Evolutionary conservation across 2,113 vertebrate species (phyloP).

Genomic region (Zosterops pallidus): DNA sequence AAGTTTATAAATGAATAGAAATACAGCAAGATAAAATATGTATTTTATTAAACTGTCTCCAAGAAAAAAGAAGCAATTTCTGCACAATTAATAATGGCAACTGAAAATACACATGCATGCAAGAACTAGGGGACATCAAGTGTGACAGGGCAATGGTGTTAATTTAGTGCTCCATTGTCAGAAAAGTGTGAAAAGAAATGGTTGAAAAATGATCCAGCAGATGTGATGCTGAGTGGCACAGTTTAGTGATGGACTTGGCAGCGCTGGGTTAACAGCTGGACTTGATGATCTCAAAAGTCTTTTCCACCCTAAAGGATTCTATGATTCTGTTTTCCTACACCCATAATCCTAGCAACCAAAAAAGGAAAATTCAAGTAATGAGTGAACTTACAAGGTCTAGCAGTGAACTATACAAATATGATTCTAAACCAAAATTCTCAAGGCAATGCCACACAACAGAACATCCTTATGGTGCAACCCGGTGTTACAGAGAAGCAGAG

Average conservation of each 20-base stretch:
- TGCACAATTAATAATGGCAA: background rate
- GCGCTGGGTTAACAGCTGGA: background rate
- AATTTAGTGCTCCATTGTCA: background rate
- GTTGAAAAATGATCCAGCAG: background rate
- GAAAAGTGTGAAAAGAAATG: background rate
- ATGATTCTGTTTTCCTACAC: background rate
- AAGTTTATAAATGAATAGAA: background rate
- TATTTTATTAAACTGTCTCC: background rate
- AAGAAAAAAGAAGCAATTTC: background rate
- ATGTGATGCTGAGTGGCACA: background rate
- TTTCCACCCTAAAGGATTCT: background rate
- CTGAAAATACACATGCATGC: background rate
- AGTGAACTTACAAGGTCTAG: background rate
- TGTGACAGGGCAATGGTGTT: background rate
- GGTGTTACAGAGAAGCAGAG: background rate
- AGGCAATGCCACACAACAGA: background rate
- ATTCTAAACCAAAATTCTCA: background rate
- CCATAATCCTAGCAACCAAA: background rate
- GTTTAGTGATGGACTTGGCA: background rate
- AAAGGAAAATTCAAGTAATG: background rate
- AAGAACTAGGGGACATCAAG: background rate
- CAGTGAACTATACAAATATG: accelerated
- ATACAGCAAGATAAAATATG: background rate
- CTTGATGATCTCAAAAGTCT: background rate
- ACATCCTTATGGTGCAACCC: background rate